Base-by-base conservation (phyloP, 2,888 invertebrate species). In the Caenorhabditis angaria region DNA sequence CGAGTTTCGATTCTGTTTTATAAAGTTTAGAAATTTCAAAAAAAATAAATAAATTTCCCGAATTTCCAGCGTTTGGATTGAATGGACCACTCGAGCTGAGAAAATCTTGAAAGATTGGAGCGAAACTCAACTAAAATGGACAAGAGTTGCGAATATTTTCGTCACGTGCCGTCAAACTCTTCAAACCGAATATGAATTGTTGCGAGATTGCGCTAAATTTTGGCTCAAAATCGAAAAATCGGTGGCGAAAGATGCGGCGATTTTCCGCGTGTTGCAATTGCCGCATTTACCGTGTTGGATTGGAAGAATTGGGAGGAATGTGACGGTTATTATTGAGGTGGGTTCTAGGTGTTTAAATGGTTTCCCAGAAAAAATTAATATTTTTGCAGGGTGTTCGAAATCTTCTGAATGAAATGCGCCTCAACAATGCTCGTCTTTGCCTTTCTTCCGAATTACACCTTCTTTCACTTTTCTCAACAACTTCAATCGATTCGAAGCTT, bases 231-330 rank as follows among this genome's bases (percentile, higher is more conserved):
- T 81, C 20, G 76, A 66, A 47, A 64, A 50, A 51, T 63, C 65
- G 57, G 68, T 79, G 10, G 29, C 27, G 8, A 71, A 76, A 63
- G 81, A 81, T 41, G 64, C 61, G 24, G 64, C 65, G 6, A 76
- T 64, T 55, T 68, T 76, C 50, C 57, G 73, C 29, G 47, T 85
- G 18, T 55, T 83, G 10, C 82, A 85, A 35, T 71, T 78, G 18
- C 73, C 78, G 14, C 83, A 85, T 55, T 65, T 78, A 8, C 57
- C 66, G 2, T 84, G 85, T 63, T 85, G 85, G 78, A 61, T 78
- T 4, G 35, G 63, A 10, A 66, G 60, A 24, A 59, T 78, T 2
- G 32, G 61, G 2, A 50, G 41, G 20, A 65, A 67, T 55, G 75
- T 78, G 48, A 59, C 61, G 12, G 61, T 70, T 27, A 69, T 78